Evolutionary conservation across 1,140 invertebrate species (phyloP).

Genomic region (Hycleus phaleratus): DNA sequence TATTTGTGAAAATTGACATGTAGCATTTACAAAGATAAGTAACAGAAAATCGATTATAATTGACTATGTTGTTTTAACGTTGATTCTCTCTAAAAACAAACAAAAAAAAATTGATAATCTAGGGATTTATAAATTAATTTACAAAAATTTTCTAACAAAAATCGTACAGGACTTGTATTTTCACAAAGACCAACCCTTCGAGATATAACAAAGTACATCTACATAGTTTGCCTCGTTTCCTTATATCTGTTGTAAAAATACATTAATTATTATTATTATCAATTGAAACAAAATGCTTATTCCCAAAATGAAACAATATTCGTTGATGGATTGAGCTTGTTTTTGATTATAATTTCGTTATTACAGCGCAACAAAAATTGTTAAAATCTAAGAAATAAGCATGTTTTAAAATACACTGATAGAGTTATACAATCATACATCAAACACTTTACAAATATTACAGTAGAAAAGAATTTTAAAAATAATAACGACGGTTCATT

Average conservation of each 20-base stretch:
- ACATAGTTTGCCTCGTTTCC: constrained; percentile 14
- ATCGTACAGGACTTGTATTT: constrained; percentile 12
- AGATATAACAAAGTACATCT: constrained; percentile 7
- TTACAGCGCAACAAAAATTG: background rate
- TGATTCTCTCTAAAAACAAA: background rate
- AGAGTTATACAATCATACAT: constrained; percentile 20
- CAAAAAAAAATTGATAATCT: background rate
- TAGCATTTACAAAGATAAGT: constrained; percentile 8
- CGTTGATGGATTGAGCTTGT: background rate
- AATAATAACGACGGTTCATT: constrained; percentile 18
- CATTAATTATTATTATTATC: background rate
- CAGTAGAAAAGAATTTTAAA: constrained; percentile 26
- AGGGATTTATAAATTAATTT: constrained; percentile 13
- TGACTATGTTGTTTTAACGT: constrained; percentile 17
- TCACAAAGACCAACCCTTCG: constrained; percentile 10
- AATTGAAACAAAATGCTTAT: constrained; percentile 8
- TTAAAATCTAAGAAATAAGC: constrained; percentile 1
- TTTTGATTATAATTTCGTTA: background rate
- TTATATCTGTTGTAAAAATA: no score
- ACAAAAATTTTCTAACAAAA: constrained; percentile 1
- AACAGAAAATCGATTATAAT: constrained; percentile 10
- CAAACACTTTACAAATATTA: constrained; percentile 28
- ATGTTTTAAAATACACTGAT: constrained; percentile 5
- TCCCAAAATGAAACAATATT: background rate
- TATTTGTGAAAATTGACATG: constrained; percentile 17